Conservation (phyloP, 2,888 invertebrate genomes). For the Tetrapedia diversipes region DNA sequence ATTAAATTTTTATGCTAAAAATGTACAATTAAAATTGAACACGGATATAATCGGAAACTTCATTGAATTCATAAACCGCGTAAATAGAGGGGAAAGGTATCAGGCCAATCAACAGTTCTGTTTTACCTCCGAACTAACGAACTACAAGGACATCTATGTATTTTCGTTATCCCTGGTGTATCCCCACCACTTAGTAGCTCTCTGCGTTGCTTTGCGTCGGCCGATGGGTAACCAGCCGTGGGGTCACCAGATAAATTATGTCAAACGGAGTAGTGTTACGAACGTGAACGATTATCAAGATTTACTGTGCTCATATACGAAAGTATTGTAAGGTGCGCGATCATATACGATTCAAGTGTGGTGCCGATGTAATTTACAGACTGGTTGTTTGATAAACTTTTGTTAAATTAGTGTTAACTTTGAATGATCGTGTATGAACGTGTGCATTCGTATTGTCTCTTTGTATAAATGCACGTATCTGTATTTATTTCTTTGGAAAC, state of each 20-base stretch:
- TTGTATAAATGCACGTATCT: constrained; percentile 63
- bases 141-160: constrained; percentile 34
- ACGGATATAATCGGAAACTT: background rate
- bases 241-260: constrained; percentile 72
- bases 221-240: constrained; percentile 60
- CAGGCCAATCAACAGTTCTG: constrained; percentile 7
- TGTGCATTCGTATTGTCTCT: constrained; percentile 46
- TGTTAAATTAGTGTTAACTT: constrained; percentile 45
- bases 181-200: constrained; percentile 61
- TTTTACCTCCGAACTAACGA: constrained; percentile 13
- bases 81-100: constrained; percentile 1
- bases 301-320: constrained; percentile 24
- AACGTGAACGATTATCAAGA: constrained; percentile 58
- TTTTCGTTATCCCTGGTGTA: constrained; percentile 21
- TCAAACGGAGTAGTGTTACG: constrained; percentile 68
- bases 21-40: background rate
- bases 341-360: constrained; percentile 20
- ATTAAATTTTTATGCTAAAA: background rate
- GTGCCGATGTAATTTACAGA: constrained; percentile 29
- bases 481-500: constrained; percentile 47
- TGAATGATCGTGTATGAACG: constrained; percentile 49
- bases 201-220: constrained; percentile 63
- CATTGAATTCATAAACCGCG: constrained; percentile 13
- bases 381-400: constrained; percentile 18
- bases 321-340: constrained; percentile 49